Conservation (phyloP, 2,888 invertebrate genomes). For the Drosophila ustulata region DNA sequence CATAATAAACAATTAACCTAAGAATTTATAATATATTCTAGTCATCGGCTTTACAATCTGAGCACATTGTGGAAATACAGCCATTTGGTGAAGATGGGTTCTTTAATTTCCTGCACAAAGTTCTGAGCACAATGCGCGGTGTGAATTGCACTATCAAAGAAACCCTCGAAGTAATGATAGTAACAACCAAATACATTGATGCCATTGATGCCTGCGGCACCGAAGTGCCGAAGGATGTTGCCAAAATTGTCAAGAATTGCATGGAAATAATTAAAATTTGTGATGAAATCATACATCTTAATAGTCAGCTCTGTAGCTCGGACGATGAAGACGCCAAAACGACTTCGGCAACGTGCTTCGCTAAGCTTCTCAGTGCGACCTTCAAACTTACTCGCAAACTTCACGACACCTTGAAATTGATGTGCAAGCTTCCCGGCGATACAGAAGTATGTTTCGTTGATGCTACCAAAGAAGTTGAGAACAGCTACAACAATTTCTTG, state of each 20-base stretch:
- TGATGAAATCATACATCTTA: constrained; percentile 33
- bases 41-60: constrained; percentile 24
- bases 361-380: constrained; percentile 5
- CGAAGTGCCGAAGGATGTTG: constrained; percentile 38
- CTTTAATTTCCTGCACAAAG: constrained; percentile 12
- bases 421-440: constrained; percentile 31
- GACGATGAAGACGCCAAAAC: constrained; percentile 2
- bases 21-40: constrained; percentile 2
- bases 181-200: constrained; percentile 31
- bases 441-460: constrained; percentile 39
- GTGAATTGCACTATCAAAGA: constrained; percentile 35
- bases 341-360: constrained; percentile 12
- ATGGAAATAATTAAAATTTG: constrained; percentile 29
- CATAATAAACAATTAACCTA: too few relatives aligned
- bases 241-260: constrained; percentile 41
- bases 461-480: constrained; percentile 30
- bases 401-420: constrained; percentile 14
- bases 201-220: constrained; percentile 21
- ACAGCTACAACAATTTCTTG: constrained; percentile 26
- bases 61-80: constrained; percentile 14
- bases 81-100: constrained; percentile 20
- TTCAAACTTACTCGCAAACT: constrained; percentile 27
- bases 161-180: constrained; percentile 23
- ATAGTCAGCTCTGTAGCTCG: constrained; percentile 22
- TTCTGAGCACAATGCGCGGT: constrained; percentile 33